Conservation (phyloP, 1,140 invertebrate species). For the Ptiloglossa arizonensis region DNA sequence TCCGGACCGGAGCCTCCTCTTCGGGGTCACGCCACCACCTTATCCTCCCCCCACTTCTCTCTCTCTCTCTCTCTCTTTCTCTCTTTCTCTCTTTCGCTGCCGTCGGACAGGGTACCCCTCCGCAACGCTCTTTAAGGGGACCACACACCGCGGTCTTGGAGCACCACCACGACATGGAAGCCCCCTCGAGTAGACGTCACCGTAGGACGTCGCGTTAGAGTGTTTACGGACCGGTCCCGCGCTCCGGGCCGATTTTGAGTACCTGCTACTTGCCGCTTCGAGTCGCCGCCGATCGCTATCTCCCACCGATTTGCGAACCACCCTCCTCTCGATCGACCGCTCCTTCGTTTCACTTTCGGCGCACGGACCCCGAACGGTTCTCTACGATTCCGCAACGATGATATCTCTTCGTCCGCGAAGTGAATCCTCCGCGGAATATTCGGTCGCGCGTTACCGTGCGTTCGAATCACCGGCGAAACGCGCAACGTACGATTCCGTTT, state of each 20-base stretch:
- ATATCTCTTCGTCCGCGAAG: no score
- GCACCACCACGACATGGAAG: conserved; percentile 30
- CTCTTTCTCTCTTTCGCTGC: neutral
- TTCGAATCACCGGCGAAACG: no score
- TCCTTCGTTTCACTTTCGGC: no score
- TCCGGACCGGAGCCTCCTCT: conserved; percentile 46
- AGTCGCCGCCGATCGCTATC: conserved; percentile 57
- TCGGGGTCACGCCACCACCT: conserved; percentile 41
- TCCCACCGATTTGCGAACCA: conserved; percentile 43
- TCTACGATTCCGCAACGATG: no score
- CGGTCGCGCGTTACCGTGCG: no score
- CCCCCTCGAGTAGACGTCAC: conserved; percentile 36
- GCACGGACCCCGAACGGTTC: no score
- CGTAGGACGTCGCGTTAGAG: conserved; percentile 60
- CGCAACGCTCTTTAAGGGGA: conserved; percentile 58
- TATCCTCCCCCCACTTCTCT: conserved; percentile 2
- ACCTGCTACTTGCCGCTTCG: conserved; percentile 54
- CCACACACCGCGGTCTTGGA: conserved; percentile 69
- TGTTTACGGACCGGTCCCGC: conserved; percentile 64
- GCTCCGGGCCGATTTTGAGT: conserved; percentile 66
- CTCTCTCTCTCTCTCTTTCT: neutral
- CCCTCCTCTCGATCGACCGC: neutral
- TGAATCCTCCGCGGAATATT: no score
- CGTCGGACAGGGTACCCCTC: neutral
- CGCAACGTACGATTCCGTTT: no score